phyloP scores from a whole-genome alignment of 1,140 invertebrate genomes.

The Bombus confusus region DNA sequence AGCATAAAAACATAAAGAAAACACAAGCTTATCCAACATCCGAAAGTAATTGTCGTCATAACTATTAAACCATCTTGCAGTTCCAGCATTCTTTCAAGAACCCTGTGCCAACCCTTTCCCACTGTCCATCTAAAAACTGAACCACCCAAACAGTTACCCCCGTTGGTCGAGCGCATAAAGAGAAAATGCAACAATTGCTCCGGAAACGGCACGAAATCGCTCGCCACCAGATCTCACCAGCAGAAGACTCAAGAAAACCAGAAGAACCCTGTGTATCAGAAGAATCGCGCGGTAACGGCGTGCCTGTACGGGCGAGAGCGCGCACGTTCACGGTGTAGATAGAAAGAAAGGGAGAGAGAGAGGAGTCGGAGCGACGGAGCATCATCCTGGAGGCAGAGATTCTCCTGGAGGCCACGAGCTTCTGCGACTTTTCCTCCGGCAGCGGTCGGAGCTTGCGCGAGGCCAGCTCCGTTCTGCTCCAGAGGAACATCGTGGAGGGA shows the following conservation, averaged over 20 bases:
- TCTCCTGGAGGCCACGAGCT: slow-evolving; percentile 55
- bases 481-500: neutral
- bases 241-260: neutral
- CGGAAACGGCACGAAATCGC: neutral
- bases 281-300: slow-evolving; percentile 3
- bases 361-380: neutral
- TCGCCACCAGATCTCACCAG: too few relatives aligned
- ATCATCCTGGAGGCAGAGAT: slow-evolving; percentile 16
- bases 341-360: neutral
- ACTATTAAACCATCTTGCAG: neutral
- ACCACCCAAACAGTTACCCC: neutral
- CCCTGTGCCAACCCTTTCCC: too few relatives aligned
- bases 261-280: neutral
- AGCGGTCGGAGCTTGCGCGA: slow-evolving; percentile 62
- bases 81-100: neutral
- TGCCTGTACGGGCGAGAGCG: neutral
- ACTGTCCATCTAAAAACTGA: neutral
- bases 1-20: too few relatives aligned
- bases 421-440: slow-evolving; percentile 64
- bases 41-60: neutral
- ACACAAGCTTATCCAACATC: neutral
- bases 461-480: slow-evolving; percentile 23
- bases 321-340: neutral
- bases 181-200: neutral
- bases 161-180: neutral